phyloP scores from a whole-genome alignment of 1,140 invertebrate species.

The Dufourea novaeangliae region DNA sequence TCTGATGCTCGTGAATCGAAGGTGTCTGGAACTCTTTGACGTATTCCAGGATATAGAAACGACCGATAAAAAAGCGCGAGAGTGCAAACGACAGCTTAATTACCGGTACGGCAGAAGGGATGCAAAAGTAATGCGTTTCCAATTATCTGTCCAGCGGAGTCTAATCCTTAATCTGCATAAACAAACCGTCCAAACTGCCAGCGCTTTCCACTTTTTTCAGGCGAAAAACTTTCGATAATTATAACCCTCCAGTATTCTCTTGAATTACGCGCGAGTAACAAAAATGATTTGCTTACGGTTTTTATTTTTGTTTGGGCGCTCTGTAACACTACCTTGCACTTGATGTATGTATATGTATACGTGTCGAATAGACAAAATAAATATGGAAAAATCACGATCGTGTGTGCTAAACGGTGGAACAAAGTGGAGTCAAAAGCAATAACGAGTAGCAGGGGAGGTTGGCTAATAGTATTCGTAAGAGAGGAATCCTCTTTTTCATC shows the following conservation, averaged over 20 bases:
- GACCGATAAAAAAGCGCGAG: not conserved
- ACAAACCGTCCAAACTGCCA: not conserved
- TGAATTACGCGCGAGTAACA: too few relatives aligned
- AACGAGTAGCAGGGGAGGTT: not conserved
- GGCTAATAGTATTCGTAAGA: not conserved
- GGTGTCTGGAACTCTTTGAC: constrained; percentile 14
- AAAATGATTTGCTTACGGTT: too few relatives aligned
- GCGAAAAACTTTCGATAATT: constrained; percentile 16
- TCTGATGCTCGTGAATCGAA: constrained; percentile 27
- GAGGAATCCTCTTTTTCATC: not conserved
- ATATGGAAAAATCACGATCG: too few relatives aligned
- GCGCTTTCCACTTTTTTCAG: not conserved
- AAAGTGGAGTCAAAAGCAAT: too few relatives aligned
- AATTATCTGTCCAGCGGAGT: constrained; percentile 1
- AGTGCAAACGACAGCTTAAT: constrained; percentile 41
- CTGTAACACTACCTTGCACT: too few relatives aligned
- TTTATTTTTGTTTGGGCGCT: too few relatives aligned
- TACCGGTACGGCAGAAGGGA: not conserved
- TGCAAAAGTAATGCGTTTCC: constrained; percentile 37
- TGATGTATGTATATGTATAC: too few relatives aligned
- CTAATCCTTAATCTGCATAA: constrained; percentile 41
- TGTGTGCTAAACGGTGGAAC: too few relatives aligned
- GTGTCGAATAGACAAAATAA: too few relatives aligned
- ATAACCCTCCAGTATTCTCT: too few relatives aligned
- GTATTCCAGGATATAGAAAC: not conserved